Percentiles rank a stretch among this genome's conserved stretches.
These are phyloP conservation scores for Rhabdomys pumilio DNA, from an alignment of 2,797 vertebrate genomes.

Conservation along the genomic window DNA sequence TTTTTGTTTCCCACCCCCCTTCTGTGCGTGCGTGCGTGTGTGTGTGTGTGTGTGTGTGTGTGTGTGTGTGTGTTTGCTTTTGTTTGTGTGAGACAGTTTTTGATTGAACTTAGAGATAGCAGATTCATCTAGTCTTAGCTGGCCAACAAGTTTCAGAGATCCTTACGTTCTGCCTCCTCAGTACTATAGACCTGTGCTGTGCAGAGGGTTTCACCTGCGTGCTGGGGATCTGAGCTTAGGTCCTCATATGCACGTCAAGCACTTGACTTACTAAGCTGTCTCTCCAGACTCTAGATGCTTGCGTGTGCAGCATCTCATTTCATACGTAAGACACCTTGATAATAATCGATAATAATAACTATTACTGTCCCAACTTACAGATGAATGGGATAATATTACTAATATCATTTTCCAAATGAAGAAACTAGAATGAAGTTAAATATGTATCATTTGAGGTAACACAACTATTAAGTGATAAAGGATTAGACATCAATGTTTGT, in stretches of 20 bases:
- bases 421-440: slow-evolving; percentile 51
- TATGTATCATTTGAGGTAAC: background rate
- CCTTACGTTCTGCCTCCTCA: background rate
- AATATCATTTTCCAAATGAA: slow-evolving; percentile 50
- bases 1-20: too few species aligned
- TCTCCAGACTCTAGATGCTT: background rate
- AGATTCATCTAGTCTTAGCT: background rate
- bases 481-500: slow-evolving; percentile 37
- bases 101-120: background rate
- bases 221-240: background rate
- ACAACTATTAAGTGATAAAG: slow-evolving; percentile 33
- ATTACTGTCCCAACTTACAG: slow-evolving; percentile 20
- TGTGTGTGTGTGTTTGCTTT: too few species aligned
- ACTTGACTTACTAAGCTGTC: background rate
- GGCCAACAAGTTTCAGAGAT: background rate
- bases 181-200: background rate
- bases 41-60: too few species aligned
- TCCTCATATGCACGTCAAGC: background rate
- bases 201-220: background rate
- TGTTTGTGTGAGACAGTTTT: background rate
- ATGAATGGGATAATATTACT: slow-evolving; percentile 29
- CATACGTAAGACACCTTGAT: slow-evolving; percentile 41
- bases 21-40: background rate
- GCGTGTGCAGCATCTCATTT: background rate
- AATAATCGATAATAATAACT: background rate